Base-by-base conservation (phyloP, 2,113 vertebrate genomes). In the Erythrolamprus reginae region DNA sequence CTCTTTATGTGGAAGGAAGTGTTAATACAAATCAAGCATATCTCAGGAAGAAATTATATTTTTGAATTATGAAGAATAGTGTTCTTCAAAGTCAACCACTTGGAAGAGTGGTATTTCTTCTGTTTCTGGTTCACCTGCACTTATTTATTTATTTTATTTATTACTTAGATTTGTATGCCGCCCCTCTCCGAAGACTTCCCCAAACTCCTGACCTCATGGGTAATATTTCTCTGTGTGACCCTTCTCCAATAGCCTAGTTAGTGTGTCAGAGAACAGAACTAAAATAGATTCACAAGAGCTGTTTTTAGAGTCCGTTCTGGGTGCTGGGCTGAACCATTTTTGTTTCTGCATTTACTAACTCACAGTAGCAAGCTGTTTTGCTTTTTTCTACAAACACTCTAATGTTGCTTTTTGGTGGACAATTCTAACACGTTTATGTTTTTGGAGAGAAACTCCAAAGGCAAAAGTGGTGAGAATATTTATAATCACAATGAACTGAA, bases 301-400 rank as follows among this genome's bases (percentile, higher is more conserved):
- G 93, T 93, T 95, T 96, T 96, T 96, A 96, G 95, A 82, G 13
- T 70, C 91, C 51, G 93, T 15, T 0, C 91, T 93, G 91, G 91
- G 95, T 95, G 94, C 92, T 93, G 91, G 93, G 92, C 93, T 91
- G 92, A 94, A 93, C 17, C 89, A 84, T 89, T 19, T 77, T 61
- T 92, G 19, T 42, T 77, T 45, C 17, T 24, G 38, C 65, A 13
- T n/a, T 65, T 65, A 21, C n/a, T 82, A 45, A 85, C n/a, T 85
- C 47, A 48, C 89, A 33, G 51, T 33, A 90, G 45, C 10, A 51
- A 55, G 19, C 5, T n/a, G 51, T 23, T 82, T 90, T 51, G 23
- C 47, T n/a, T 56, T 10, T 45, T 5, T 23, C 26, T 1, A n/a
- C 47, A 87, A 82, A 28, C 70, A 38, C 48, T 87, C 17, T n/a